Base-by-base conservation (phyloP, 2,888 invertebrate genomes). In the Hydriomena furcata region DNA sequence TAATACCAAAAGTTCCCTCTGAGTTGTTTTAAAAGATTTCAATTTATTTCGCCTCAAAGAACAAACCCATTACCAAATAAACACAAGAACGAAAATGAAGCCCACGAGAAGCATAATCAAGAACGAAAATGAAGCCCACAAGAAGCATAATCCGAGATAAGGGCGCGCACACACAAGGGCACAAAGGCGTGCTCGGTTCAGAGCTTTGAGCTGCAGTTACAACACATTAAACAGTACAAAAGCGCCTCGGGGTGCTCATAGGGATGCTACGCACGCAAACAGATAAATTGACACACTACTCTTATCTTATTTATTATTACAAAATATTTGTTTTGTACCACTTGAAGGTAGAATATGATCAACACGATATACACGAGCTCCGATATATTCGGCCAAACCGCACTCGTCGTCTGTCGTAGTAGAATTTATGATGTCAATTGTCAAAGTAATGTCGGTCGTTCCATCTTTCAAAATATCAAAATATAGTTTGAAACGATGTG, bases 71-170 rank as follows among this genome's bases (percentile, higher is more conserved):
- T 25, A 35, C 35, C 28, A 17, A 48, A 44, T 24, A 44, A 49
- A 44, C 28, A 12, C 21, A 31, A 31, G 7, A 10, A 23, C 25
- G 20, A 23, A 50, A 44, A 44, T 40, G 28, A 24, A 34, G 38
- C 25, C 17, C n/a, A 8, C 23, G 17, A 20, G 34, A 34, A 12
- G 34, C 27, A 23, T 35, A 30, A 41, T 35, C 41, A 31, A 31
- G 7, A 10, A 23, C 25, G 20, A 23, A 50, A 44, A 44, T 40
- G 28, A 24, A 34, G 38, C 25, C 17, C n/a, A 8, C 23, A 11
- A 20, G 34, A 34, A 12, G 34, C 27, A 23, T 35, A 30, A 41
- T 35, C 41, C 25, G 41, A 31, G 42, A 41, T 42, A 49, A 49
- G 36, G 30, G n/a, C 34, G 10, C 38, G 13, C 21, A 21, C 42